Evolutionary conservation across 92 coral and sea anemone species (phyloP), one percentile per base, ranked within the genome.

Genomic region (Meandrina meandrites): DNA sequence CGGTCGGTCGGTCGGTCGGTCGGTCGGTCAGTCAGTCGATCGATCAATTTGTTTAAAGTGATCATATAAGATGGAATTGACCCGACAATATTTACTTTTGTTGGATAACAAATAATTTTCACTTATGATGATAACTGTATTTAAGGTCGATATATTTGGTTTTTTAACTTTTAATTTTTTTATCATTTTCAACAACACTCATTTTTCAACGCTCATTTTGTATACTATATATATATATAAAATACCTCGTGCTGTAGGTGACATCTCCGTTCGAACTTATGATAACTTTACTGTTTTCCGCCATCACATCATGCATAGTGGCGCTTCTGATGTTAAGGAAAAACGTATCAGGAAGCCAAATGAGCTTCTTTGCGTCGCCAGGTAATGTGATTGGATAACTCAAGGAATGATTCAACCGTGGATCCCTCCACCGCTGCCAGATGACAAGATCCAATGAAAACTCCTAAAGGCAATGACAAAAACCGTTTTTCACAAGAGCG

Each of bases 291-390:
- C 84, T 94, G 87, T 95, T 94, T 27, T 84, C 90, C 16, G 93
- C 51, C 13, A 93, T 93, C 21, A 94, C 96, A 51, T 86, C 87
- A 79, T 96, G 98, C 14, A 83, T 68, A 37, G 86, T 88, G 3
- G 93, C 95, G 45, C 87, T 88, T 85, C 91, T 90, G 30, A 96
- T 89, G 76, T 96, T 94, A 67, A 93, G 88, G 72, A 96, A 92
- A 75, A 88, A 94, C 2, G 98, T 96, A 74, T 96, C 98, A 8
- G 98, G 98, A 28, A 93, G 94, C 98, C 98, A 96, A n/a, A 94
- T 91, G 6, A 79, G 73, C 7, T 90, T 78, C 35, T 71, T 84
- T 68, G 91, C 85, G 28, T 86, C 88, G 2, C 94, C 98, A 1
- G 94, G 77, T 53, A 96, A 73, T 5, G 81, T 90, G 62, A 92